Conservation (phyloP, 1,140 invertebrate genomes). For the Grapholita molesta region DNA sequence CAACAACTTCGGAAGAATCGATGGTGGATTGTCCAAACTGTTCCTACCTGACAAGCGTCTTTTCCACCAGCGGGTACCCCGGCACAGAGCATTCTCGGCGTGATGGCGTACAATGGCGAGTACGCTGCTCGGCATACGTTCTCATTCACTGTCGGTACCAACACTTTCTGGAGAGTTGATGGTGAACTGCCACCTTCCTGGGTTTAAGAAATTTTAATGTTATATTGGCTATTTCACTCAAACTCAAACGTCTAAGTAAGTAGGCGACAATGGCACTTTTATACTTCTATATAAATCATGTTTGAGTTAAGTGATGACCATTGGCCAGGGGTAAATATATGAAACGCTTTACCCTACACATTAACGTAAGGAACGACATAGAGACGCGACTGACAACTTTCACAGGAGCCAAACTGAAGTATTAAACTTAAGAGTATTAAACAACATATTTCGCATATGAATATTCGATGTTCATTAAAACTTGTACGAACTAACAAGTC, state of each 20-base stretch:
- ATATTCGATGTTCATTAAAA: conserved; percentile 3
- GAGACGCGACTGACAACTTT: not conserved
- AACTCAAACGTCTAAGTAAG: too few relatives aligned
- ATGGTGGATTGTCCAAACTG: conserved; percentile 20
- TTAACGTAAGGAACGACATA: not conserved
- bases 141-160: conserved; percentile 73
- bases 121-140: conserved; percentile 67
- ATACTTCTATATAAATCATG: too few relatives aligned
- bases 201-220: conserved; percentile 15
- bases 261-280: too few relatives aligned
- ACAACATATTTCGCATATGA: not conserved
- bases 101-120: conserved; percentile 63
- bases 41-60: conserved; percentile 55
- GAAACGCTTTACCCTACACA: not conserved
- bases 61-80: conserved; percentile 67
- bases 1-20: conserved; percentile 57
- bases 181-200: conserved; percentile 54
- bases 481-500: not conserved
- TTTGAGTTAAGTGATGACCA: too few relatives aligned
- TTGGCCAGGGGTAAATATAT: too few relatives aligned
- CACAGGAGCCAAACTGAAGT: not conserved
- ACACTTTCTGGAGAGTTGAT: conserved; percentile 55
- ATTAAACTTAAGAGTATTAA: not conserved
- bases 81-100: conserved; percentile 78
- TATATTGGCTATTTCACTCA: too few relatives aligned